A percentile compares a stretch with the other conserved stretches of the same genome.
Conservation (phyloP, 53 echinoderm and acorn worm genomes). For the Crossaster papposus region DNA sequence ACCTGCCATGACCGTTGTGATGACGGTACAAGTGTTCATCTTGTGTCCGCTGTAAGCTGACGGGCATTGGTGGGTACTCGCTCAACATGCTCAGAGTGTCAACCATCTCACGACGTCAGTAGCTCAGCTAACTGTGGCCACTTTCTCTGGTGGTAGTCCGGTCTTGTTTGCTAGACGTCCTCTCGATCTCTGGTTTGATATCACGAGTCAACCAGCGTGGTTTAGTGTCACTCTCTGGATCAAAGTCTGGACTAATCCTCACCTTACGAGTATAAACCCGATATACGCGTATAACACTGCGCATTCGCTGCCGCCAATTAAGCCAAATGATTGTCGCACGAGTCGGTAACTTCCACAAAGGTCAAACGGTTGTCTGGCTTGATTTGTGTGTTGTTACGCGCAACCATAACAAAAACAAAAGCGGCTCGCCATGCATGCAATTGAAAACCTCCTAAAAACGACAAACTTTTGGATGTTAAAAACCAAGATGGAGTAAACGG, state of each 20-base stretch:
- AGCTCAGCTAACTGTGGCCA: no score
- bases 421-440: constrained; percentile 2
- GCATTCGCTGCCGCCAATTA: constrained; percentile 54
- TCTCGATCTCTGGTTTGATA: not conserved
- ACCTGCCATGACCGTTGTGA: constrained; percentile 42
- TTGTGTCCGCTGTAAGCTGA: constrained; percentile 60
- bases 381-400: constrained; percentile 47
- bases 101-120: not conserved
- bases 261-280: constrained; percentile 34
- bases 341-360: constrained; percentile 38
- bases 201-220: not conserved
- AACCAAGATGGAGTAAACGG: not conserved
- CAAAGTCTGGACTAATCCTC: no score
- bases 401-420: constrained; percentile 60
- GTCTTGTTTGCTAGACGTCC: not conserved
- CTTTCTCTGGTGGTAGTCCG: not conserved
- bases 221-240: constrained; percentile 14
- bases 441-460: not conserved
- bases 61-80: constrained; percentile 60
- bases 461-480: not conserved
- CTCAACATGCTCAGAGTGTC: constrained; percentile 62
- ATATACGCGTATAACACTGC: constrained; percentile 43
- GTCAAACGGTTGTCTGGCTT: constrained; percentile 45
- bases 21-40: constrained; percentile 61
- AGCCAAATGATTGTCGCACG: constrained; percentile 38